These are phyloP conservation scores for Agrotis puta DNA, from an alignment of 2,888 invertebrate species.

Conservation along the genomic window DNA sequence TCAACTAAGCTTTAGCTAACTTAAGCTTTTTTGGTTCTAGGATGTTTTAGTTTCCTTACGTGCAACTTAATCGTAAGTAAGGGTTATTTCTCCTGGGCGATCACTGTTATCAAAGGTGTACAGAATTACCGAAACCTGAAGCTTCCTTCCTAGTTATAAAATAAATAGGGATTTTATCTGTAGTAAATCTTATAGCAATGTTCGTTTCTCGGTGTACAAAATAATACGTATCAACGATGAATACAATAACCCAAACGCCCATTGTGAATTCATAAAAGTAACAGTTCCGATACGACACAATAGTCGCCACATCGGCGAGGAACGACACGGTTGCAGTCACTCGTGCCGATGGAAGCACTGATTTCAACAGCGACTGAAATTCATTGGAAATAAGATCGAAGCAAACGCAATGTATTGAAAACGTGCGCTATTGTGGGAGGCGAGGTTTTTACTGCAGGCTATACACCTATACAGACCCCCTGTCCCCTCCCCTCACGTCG, in stretches of 20 bases:
- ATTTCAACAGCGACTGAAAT: constrained; percentile 78
- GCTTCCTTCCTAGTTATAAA: background rate
- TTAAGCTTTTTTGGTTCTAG: too few species aligned
- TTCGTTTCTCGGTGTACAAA: background rate
- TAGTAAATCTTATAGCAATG: background rate
- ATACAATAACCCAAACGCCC: constrained; percentile 37
- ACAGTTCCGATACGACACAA: constrained; percentile 40
- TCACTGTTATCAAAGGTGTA: too few species aligned
- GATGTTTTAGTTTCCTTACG: too few species aligned
- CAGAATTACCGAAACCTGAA: too few species aligned
- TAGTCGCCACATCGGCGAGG: constrained; percentile 28
- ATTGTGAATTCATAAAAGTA: constrained; percentile 57
- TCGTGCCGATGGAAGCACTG: constrained; percentile 64
- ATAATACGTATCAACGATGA: constrained; percentile 8
- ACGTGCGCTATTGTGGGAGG: constrained; percentile 81
- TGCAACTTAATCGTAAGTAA: too few species aligned
- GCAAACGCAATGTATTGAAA: constrained; percentile 83
- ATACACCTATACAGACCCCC: constrained; percentile 33
- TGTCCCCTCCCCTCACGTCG: constrained; percentile 28
- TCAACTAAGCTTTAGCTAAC: too few species aligned
- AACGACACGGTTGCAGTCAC: constrained; percentile 45
- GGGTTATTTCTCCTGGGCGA: too few species aligned
- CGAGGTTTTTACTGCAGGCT: constrained; percentile 80
- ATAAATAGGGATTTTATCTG: background rate
- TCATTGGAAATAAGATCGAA: constrained; percentile 81